Conservation (phyloP, 2,113 vertebrate species). For the Axis porcinus region DNA sequence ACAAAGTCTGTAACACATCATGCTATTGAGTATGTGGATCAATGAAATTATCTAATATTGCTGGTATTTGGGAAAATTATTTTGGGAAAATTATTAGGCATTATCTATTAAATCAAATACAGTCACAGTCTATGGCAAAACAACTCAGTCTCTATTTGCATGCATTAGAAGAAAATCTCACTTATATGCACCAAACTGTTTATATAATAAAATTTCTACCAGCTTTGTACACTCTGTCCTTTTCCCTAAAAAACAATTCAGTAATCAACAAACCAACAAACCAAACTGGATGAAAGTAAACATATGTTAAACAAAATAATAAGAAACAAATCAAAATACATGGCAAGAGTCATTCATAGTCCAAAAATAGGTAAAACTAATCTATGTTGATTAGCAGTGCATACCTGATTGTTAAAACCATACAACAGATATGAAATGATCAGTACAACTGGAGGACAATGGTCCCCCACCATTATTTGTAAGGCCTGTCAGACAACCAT, state of each 20-base stretch:
- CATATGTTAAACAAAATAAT: neutral
- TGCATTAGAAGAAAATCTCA: neutral
- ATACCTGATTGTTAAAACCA: neutral
- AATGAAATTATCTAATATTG: neutral
- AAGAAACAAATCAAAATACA: neutral
- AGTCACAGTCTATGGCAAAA: neutral
- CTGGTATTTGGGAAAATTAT: neutral
- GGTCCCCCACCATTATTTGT: neutral
- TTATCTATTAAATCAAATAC: neutral
- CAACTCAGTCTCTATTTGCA: neutral
- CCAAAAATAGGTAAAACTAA: neutral
- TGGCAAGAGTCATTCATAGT: neutral
- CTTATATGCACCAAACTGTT: neutral
- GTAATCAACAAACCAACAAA: neutral
- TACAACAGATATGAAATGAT: neutral
- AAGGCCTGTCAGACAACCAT: neutral
- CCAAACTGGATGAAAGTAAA: neutral
- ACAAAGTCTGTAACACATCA: neutral
- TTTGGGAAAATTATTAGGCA: neutral
- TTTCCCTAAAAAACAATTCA: neutral
- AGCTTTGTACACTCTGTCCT: neutral
- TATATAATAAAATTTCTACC: neutral
- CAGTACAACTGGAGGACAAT: fast-evolving
- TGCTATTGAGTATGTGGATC: neutral
- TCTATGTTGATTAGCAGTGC: neutral